Evolutionary conservation across 2,113 vertebrate genomes (phyloP), one percentile per base, ranked within the genome.

Genomic region (Thryonomys swinderianus): DNA sequence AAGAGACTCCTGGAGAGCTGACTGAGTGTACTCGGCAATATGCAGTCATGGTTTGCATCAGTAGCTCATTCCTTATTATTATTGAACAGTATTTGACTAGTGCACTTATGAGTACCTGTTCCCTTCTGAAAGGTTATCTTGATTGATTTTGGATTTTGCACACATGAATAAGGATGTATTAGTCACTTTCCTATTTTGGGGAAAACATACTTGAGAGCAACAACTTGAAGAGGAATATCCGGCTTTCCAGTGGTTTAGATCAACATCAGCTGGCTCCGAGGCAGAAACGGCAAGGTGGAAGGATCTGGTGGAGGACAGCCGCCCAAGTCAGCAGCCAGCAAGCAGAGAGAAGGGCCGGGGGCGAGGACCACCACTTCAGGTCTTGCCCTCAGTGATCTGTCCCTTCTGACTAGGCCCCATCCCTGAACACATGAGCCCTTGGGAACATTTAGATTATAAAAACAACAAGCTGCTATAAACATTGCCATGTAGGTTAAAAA

Each of bases 401-500:
- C 27, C 42, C 73, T 76, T 32, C 18, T 21, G 21, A 40, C 34
- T 10, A 40, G n/a, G 20, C 37, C n/a, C 37, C 18, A 32, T 14
- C 23, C 14, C 40, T 73, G 71, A 45, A 27, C 27, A 14, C 23
- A 30, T 48, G 25, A 48, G 42, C 32, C 42, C 48, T 48, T 4
- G 6, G 27, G 42, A 42, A 34, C 32, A 78, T 78, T 78, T 18
- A 12, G 7, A 53, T 78, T 20, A 14, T 78, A 51, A 78, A 53
- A 53, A 48, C 30, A 42, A 67, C 14, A 74, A 95, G 8, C 2
- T 90, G n/a, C 66, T 73, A 0, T 66, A 80, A 66, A 66, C 61
- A 84, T 88, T 94, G 34, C 80, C 13, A 74, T 92, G 10, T 3
- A 88, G 48, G 23, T 76, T n/a, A n/a, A 76, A 88, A 93, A 95